A percentile compares a stretch with the other conserved stretches of the same genome.
These are phyloP conservation scores for Bursaphelenchus okinawaensis DNA, from an alignment of 2,888 invertebrate species.

Conservation along the genomic window DNA sequence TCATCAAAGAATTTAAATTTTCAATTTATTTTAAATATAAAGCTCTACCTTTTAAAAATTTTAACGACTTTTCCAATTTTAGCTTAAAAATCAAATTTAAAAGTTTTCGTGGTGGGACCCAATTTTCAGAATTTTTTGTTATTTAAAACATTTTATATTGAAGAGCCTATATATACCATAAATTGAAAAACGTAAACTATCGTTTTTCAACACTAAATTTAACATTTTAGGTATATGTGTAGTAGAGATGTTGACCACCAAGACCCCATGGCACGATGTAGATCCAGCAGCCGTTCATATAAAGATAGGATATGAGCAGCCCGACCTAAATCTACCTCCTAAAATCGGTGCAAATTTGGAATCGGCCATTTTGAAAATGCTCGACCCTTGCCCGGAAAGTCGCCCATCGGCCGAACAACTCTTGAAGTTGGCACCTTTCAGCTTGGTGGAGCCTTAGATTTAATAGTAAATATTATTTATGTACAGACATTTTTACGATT, in stretches of 20 bases:
- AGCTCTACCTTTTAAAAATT: too few relatives aligned
- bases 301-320: conserved; percentile 30
- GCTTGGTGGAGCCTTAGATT: background rate
- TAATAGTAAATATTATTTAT: too few relatives aligned
- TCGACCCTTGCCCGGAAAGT: conserved; percentile 20
- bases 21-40: too few relatives aligned
- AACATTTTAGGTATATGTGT: conserved; percentile 6
- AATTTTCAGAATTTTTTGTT: too few relatives aligned
- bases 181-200: too few relatives aligned
- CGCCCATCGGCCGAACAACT: conserved; percentile 30
- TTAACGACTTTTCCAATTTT: too few relatives aligned
- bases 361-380: conserved; percentile 22
- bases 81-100: too few relatives aligned
- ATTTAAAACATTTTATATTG: too few relatives aligned
- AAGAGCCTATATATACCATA: too few relatives aligned
- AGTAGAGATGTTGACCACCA: conserved; percentile 35
- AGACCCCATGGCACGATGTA: conserved; percentile 39
- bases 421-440: conserved; percentile 18
- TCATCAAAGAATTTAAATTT: too few relatives aligned
- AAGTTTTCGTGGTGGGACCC: too few relatives aligned
- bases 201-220: background rate
- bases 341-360: conserved; percentile 10
- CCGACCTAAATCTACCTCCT: conserved; percentile 17
- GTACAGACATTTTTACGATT: too few relatives aligned
- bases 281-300: conserved; percentile 33